Conservation (phyloP, 1,140 invertebrate species). For the Aphaenogaster floridana region DNA sequence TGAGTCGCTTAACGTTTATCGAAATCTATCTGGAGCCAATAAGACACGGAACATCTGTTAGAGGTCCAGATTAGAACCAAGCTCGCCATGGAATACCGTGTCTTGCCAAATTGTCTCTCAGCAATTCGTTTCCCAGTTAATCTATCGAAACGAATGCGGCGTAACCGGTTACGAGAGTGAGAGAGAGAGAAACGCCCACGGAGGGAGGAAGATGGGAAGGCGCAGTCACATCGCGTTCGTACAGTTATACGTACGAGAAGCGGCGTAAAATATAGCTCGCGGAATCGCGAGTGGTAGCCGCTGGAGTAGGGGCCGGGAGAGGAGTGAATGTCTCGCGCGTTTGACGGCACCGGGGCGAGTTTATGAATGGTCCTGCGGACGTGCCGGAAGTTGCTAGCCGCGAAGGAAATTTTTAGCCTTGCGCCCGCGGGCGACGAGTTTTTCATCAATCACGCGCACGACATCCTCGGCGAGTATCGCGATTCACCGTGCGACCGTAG, state of each 20-base stretch:
- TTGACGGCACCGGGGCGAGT: slow-evolving; percentile 36
- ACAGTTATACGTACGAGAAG: slow-evolving; percentile 44
- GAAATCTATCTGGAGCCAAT: slow-evolving; percentile 6
- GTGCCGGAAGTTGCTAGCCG: slow-evolving; percentile 61
- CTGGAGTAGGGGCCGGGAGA: background rate
- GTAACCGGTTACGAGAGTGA: slow-evolving; percentile 61
- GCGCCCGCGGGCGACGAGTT: slow-evolving; percentile 62
- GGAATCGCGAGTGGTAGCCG: background rate
- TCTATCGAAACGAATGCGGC: slow-evolving; percentile 70
- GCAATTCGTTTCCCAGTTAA: slow-evolving; percentile 57
- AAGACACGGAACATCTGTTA: slow-evolving; percentile 50
- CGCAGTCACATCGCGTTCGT: background rate
- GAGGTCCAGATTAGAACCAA: slow-evolving; percentile 45
- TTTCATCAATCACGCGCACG: slow-evolving; percentile 55
- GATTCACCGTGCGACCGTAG: slow-evolving; percentile 16
- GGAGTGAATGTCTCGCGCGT: slow-evolving; percentile 40
- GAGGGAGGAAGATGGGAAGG: slow-evolving; percentile 18
- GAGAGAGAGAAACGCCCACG: background rate
- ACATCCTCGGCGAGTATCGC: slow-evolving; percentile 16
- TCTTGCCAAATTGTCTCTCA: slow-evolving; percentile 54
- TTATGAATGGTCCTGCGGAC: slow-evolving; percentile 62
- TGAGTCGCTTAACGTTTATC: background rate
- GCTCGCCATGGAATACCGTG: slow-evolving; percentile 27
- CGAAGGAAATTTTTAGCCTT: slow-evolving; percentile 68
- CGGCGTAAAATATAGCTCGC: slow-evolving; percentile 51